Percentiles rank a stretch among this genome's conserved stretches.
Conservation (phyloP, 2,113 vertebrate species). For the Bambusicola thoracicus region DNA sequence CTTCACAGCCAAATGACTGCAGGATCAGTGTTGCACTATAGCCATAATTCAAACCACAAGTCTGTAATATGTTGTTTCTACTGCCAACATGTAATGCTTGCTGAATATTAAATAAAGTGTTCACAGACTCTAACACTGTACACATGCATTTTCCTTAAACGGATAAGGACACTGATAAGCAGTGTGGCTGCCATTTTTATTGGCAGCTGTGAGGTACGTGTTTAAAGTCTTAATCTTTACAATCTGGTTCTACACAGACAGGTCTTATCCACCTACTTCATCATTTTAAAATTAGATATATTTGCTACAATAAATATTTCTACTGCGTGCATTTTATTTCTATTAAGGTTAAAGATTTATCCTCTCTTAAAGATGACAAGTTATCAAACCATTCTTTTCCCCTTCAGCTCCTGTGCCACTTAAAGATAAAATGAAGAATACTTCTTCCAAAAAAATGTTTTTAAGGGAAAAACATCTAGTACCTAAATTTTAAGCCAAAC, state of each 20-base stretch:
- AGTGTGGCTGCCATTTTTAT: constrained; percentile 26
- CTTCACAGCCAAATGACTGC: neutral
- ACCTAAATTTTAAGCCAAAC: neutral
- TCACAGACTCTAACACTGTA: constrained; percentile 35
- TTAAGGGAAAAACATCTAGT: neutral
- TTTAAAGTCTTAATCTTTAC: constrained; percentile 37
- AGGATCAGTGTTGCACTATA: constrained; percentile 30
- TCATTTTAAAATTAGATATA: neutral
- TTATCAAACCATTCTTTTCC: neutral
- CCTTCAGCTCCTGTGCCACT: neutral
- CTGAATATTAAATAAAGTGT: constrained; percentile 57
- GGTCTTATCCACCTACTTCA: neutral
- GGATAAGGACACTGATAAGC: constrained; percentile 7
- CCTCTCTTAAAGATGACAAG: neutral
- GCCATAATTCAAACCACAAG: constrained; percentile 58
- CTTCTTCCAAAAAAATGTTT: neutral
- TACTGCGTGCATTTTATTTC: neutral
- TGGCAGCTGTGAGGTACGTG: neutral
- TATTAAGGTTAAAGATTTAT: neutral
- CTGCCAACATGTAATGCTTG: constrained; percentile 39
- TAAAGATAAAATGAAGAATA: neutral
- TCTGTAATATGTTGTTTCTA: neutral
- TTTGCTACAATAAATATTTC: neutral
- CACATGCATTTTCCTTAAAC: constrained; percentile 1
- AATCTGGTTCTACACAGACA: constrained; percentile 6